A percentile compares a stretch with the other conserved stretches of the same genome.
phyloP scores from a whole-genome alignment of 2,797 vertebrate genomes.

The Kryptolebias ocellatus region DNA sequence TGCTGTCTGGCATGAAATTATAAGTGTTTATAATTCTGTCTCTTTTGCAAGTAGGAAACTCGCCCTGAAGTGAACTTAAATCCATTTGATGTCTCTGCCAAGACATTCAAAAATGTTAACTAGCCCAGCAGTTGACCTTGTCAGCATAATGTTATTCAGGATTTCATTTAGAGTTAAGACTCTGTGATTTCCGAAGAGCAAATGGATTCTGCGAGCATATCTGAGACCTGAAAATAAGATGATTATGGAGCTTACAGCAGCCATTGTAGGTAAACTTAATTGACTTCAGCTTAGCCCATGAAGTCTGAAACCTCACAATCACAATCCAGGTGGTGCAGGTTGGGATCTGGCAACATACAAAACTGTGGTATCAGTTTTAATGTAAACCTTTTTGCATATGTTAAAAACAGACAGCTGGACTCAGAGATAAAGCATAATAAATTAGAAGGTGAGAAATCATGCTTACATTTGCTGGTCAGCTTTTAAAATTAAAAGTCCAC shows the following conservation, averaged over 20 bases:
- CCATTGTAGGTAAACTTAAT: conserved; percentile 40
- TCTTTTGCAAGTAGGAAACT: not conserved
- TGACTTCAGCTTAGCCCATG: conserved; percentile 42
- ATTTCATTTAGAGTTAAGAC: conserved; percentile 16
- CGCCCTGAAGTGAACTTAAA: conserved; percentile 17
- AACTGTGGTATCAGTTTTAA: conserved; percentile 13
- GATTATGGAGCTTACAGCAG: conserved; percentile 41
- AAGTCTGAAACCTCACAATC: conserved; percentile 43
- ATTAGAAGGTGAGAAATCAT: conserved; percentile 9
- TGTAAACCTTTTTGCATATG: conserved; percentile 15
- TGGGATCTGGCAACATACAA: conserved; percentile 24
- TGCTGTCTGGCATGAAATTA: not conserved
- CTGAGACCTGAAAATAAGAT: conserved; percentile 29
- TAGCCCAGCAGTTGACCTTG: conserved; percentile 36
- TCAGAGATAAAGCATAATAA: not conserved
- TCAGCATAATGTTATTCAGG: conserved; percentile 21
- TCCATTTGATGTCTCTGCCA: conserved; percentile 3
- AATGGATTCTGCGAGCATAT: conserved; percentile 27
- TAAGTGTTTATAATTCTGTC: conserved; percentile 6
- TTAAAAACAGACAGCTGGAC: conserved; percentile 5
- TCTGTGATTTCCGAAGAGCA: conserved; percentile 21
- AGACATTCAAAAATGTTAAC: conserved; percentile 36
- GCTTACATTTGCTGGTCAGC: not conserved
- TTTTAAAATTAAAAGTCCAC: not conserved
- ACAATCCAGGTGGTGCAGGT: conserved; percentile 45